A percentile compares a stretch with the other conserved stretches of the same genome.
Conservation (phyloP, 1,140 invertebrate genomes). For the Scaptomyza hsui region DNA sequence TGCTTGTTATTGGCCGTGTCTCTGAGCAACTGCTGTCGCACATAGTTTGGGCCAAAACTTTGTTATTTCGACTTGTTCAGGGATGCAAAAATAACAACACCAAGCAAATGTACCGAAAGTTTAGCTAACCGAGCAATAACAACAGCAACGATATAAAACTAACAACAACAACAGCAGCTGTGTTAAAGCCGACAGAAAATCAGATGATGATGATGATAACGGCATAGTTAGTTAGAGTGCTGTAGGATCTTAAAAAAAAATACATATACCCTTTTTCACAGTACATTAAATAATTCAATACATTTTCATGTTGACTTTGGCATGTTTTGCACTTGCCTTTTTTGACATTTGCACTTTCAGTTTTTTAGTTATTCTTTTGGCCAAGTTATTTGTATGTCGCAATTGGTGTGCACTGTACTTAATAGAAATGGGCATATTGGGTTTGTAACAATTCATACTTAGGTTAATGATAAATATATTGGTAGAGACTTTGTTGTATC, state of each 20-base stretch:
- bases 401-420: not conserved
- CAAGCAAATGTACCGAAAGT: conserved; percentile 8
- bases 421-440: not conserved
- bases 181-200: conserved; percentile 20
- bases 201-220: conserved; percentile 1
- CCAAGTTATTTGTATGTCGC: conserved; percentile 10
- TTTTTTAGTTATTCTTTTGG: conserved; percentile 8
- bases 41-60: conserved; percentile 35
- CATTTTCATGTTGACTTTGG: conserved; percentile 15
- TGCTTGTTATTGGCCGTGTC: conserved; percentile 24
- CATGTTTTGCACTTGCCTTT: conserved; percentile 7
- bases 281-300: conserved; percentile 33
- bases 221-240: not conserved
- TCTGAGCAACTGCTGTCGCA: conserved; percentile 31
- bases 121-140: conserved; percentile 1
- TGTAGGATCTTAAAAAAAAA: not conserved
- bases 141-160: conserved; percentile 27
- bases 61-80: conserved; percentile 30
- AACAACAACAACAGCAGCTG: conserved; percentile 35
- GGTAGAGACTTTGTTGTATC: too few relatives aligned
- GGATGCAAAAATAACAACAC: conserved; percentile 20
- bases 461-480: too few relatives aligned
- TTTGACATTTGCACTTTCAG: conserved; percentile 17
- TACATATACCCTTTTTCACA: not conserved
- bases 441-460: too few relatives aligned